A percentile compares a stretch with the other conserved stretches of the same genome.
phyloP scores from a whole-genome alignment of 2,888 invertebrate species.

The Ochlodes sylvanus region DNA sequence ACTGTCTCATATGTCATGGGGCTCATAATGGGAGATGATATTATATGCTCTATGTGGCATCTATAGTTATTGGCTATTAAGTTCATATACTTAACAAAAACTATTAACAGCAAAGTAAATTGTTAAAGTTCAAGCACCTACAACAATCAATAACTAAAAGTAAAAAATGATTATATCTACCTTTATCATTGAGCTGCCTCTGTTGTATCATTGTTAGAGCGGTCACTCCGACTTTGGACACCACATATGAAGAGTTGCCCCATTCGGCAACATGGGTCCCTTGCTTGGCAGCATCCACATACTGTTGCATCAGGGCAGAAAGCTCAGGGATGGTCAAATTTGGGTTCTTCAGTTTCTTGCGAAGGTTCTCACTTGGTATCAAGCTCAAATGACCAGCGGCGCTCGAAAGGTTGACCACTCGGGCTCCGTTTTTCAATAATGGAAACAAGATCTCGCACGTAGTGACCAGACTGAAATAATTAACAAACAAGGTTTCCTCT shows the following conservation, averaged over 20 bases:
- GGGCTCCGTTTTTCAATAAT: slow-evolving; percentile 87
- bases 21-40: too few relatives aligned
- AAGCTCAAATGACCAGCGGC: slow-evolving; percentile 84
- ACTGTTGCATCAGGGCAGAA: slow-evolving; percentile 87
- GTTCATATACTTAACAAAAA: too few relatives aligned
- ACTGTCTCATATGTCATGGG: too few relatives aligned
- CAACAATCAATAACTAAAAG: neutral
- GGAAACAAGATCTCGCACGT: slow-evolving; percentile 90
- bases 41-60: too few relatives aligned
- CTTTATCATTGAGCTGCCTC: slow-evolving; percentile 63
- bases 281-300: slow-evolving; percentile 83
- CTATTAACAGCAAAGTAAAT: too few relatives aligned
- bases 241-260: slow-evolving; percentile 87
- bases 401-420: slow-evolving; percentile 91
- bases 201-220: slow-evolving; percentile 89
- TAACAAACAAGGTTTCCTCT: slow-evolving; percentile 87
- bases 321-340: slow-evolving; percentile 84
- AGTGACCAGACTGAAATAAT: slow-evolving; percentile 87
- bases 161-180: slow-evolving; percentile 51
- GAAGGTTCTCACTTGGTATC: slow-evolving; percentile 83
- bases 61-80: too few relatives aligned
- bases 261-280: slow-evolving; percentile 75
- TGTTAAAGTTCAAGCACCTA: too few relatives aligned
- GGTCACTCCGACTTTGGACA: slow-evolving; percentile 90
- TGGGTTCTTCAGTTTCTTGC: slow-evolving; percentile 78